phyloP scores from a whole-genome alignment of 2,888 invertebrate genomes.

The Balanococcus diminutus region DNA sequence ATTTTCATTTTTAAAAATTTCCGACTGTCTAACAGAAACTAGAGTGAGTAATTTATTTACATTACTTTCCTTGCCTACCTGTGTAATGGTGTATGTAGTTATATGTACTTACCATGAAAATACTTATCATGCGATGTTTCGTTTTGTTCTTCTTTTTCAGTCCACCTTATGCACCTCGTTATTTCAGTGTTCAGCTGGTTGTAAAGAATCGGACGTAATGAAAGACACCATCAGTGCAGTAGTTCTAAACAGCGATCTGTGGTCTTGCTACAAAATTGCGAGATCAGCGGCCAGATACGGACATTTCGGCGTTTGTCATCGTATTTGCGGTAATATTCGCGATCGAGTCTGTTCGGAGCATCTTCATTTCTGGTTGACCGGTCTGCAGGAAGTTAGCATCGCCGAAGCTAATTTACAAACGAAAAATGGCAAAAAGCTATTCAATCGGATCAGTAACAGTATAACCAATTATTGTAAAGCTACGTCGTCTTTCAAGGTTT shows the following conservation, averaged over 20 bases:
- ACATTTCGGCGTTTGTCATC: constrained; percentile 75
- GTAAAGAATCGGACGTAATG: constrained; percentile 70
- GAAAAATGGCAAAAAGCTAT: constrained; percentile 64
- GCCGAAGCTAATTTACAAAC: constrained; percentile 73
- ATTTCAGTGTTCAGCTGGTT: constrained; percentile 79
- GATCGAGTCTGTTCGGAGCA: constrained; percentile 83
- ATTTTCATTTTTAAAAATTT: constrained; percentile 60
- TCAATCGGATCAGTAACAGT: constrained; percentile 63
- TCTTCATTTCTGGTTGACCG: constrained; percentile 85
- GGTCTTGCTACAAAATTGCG: constrained; percentile 86
- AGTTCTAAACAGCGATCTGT: constrained; percentile 61
- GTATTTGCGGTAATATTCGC: constrained; percentile 69
- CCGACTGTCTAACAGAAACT: constrained; percentile 62
- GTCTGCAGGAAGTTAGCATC: constrained; percentile 76
- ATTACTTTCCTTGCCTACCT: neutral
- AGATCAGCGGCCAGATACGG: constrained; percentile 84
- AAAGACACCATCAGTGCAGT: constrained; percentile 67
- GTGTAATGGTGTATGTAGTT: no score
- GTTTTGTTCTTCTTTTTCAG: constrained; percentile 57
- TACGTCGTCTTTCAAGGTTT: constrained; percentile 67
- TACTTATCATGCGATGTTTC: neutral
- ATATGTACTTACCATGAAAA: neutral
- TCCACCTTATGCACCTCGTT: constrained; percentile 82
- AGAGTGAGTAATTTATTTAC: constrained; percentile 61
- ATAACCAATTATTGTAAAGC: constrained; percentile 71